phyloP scores from a whole-genome alignment of 1,140 invertebrate genomes.

The Amphibalanus amphitrite region DNA sequence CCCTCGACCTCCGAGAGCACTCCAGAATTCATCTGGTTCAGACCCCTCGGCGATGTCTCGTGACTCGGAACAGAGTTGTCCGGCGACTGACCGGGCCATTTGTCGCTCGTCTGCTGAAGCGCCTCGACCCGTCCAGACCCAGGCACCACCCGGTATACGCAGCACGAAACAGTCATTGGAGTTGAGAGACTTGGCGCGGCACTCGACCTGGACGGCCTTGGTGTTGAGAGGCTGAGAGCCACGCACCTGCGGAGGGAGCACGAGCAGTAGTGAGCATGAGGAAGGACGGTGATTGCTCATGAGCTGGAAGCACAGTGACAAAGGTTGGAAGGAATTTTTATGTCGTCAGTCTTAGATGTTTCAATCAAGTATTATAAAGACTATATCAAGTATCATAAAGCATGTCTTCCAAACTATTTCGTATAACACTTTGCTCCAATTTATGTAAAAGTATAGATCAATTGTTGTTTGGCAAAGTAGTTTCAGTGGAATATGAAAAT shows the following conservation, averaged over 20 bases:
- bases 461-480: background rate
- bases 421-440: no score
- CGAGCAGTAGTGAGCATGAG: no score
- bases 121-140: slow-evolving; percentile 42
- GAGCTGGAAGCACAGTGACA: no score
- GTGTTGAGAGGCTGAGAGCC: slow-evolving; percentile 51
- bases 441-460: no score
- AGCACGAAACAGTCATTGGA: slow-evolving; percentile 68
- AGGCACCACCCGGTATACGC: slow-evolving; percentile 34
- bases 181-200: slow-evolving; percentile 48
- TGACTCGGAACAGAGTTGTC: slow-evolving; percentile 19
- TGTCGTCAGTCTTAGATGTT: no score
- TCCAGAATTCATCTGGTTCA: slow-evolving; percentile 45
- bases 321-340: no score
- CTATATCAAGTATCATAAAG: no score
- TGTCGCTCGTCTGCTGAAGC: slow-evolving; percentile 48
- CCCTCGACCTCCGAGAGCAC: slow-evolving; percentile 34
- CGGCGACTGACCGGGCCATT: slow-evolving; percentile 34
- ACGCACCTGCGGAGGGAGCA: slow-evolving; percentile 37
- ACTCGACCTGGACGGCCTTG: slow-evolving; percentile 49
- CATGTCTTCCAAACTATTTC: no score
- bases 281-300: no score
- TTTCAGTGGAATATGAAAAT: background rate
- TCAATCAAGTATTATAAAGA: no score
- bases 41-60: slow-evolving; percentile 31